Conservation (phyloP, 2,113 vertebrate species). For the Malurus alboscapulatus region DNA sequence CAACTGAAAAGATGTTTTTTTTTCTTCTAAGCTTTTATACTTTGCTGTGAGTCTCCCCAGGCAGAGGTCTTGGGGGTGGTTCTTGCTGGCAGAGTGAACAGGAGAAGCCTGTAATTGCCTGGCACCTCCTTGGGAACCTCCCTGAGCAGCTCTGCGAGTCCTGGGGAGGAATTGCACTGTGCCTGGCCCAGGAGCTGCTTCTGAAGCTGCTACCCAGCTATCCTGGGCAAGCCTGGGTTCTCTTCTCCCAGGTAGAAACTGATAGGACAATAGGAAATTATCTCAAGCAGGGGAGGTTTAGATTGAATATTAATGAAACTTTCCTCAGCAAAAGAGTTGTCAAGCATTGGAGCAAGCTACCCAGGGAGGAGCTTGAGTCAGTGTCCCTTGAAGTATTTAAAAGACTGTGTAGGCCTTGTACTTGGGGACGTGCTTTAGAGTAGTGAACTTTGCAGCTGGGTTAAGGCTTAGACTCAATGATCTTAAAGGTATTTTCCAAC, state of each 20-base stretch:
- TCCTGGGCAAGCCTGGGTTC: background rate
- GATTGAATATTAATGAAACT: background rate
- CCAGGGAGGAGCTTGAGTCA: background rate
- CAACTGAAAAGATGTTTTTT: background rate
- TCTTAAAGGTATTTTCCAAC: background rate
- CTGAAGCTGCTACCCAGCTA: background rate
- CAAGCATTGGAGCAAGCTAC: background rate
- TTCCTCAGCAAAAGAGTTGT: background rate
- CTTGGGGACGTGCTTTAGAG: background rate
- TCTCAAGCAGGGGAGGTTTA: background rate
- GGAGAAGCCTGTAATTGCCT: background rate
- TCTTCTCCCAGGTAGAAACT: background rate
- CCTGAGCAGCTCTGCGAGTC: background rate
- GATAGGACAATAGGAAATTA: background rate
- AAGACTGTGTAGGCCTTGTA: accelerated
- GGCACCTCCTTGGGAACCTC: background rate
- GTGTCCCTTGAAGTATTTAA: background rate
- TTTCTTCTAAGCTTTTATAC: background rate
- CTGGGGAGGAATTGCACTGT: background rate
- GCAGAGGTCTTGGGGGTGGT: background rate
- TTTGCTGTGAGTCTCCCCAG: background rate
- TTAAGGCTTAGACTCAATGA: background rate
- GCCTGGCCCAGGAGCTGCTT: background rate
- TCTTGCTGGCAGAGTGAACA: background rate
- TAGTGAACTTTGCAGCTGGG: background rate